These are phyloP conservation scores for Drosophila lacteicornis DNA, from an alignment of 1,140 invertebrate genomes.

Conservation along the genomic window DNA sequence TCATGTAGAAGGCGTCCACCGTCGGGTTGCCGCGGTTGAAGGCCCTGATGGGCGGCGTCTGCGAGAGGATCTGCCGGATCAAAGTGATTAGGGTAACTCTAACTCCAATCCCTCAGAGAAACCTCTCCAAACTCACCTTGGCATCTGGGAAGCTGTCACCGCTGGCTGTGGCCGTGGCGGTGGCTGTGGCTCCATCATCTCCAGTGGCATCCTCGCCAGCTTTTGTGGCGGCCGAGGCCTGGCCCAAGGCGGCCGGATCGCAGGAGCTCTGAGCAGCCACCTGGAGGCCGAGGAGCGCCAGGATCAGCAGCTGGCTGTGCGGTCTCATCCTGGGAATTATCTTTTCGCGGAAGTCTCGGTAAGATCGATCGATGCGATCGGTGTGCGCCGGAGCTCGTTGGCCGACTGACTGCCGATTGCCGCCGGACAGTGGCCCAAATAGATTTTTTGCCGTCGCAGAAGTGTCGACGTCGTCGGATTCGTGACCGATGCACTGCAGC, in stretches of 20 bases:
- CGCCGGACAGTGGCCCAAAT: constrained; percentile 61
- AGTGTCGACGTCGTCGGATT: constrained; percentile 64
- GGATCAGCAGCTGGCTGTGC: constrained; percentile 50
- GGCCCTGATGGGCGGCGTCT: constrained; percentile 39
- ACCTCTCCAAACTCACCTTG: constrained; percentile 25
- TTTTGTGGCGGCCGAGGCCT: constrained; percentile 2
- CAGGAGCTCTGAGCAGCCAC: constrained; percentile 34
- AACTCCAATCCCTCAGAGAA: too few species aligned
- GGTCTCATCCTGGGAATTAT: constrained; percentile 48
- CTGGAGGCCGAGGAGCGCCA: constrained; percentile 41
- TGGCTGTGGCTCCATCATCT: neutral
- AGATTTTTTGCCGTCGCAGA: constrained; percentile 66
- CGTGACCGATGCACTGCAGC: constrained; percentile 51
- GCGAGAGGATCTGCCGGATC: constrained; percentile 43
- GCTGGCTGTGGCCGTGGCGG: neutral
- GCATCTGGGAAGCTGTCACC: neutral
- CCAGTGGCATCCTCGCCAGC: neutral
- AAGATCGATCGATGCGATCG: constrained; percentile 39
- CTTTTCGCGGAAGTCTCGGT: neutral
- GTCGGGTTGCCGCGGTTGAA: constrained; percentile 41
- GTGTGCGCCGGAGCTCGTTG: constrained; percentile 57
- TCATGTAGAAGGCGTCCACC: constrained; percentile 58
- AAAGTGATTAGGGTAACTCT: neutral
- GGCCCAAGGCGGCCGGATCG: constrained; percentile 2
- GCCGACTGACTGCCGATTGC: constrained; percentile 57